Percentiles rank a stretch among this genome's conserved stretches.
Conservation (phyloP, 2,888 invertebrate species). For the Penaeus monodon region DNA sequence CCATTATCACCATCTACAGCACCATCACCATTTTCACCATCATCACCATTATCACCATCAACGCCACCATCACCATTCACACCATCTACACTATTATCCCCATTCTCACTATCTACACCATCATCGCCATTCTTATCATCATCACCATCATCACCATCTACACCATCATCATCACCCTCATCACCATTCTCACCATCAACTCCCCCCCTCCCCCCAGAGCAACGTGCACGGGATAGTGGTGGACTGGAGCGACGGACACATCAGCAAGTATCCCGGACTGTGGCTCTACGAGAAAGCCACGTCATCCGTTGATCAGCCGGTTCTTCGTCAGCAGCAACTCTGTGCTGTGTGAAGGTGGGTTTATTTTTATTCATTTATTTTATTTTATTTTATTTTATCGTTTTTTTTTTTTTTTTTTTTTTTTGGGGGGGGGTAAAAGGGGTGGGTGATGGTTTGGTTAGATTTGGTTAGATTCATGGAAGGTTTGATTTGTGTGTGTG, state of each 20-base stretch:
- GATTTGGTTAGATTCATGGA: background rate
- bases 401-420: background rate
- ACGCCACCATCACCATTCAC: too few species aligned
- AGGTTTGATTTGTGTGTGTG: background rate
- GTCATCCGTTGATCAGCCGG: too few species aligned
- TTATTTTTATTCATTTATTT: background rate
- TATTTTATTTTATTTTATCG: background rate
- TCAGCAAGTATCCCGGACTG: conserved; percentile 46
- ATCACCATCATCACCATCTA: too few species aligned
- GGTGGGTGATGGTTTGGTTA: background rate
- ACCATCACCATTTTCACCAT: too few species aligned
- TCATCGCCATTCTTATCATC: too few species aligned
- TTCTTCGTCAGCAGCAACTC: too few species aligned
- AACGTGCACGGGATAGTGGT: conserved; percentile 42
- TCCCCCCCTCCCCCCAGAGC: conserved; percentile 15
- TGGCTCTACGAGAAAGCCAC: conserved; percentile 14
- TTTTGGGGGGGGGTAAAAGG: background rate
- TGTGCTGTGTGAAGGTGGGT: background rate
- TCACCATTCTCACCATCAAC: too few species aligned
- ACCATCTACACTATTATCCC: too few species aligned
- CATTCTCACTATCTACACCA: too few species aligned
- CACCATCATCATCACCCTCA: too few species aligned
- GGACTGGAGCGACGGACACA: conserved; percentile 54
- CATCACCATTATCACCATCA: too few species aligned
- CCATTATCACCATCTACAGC: too few species aligned